phyloP scores from a whole-genome alignment of 2,888 invertebrate species.

The Amphipoea lucens region DNA sequence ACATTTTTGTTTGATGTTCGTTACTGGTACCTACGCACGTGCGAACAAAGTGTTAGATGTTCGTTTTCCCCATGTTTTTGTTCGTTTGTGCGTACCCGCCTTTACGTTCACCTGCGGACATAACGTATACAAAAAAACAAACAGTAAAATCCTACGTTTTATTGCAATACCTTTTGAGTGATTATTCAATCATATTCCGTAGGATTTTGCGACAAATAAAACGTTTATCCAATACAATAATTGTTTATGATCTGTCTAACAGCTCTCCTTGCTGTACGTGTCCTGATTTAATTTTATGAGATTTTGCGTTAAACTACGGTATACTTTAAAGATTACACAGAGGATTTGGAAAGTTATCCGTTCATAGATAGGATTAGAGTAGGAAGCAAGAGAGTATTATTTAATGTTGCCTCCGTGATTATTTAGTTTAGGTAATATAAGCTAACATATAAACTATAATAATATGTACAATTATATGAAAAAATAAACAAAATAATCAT shows the following conservation, averaged over 20 bases:
- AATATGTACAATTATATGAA: too few relatives aligned
- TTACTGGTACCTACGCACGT: too few relatives aligned
- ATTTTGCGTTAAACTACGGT: slow-evolving; percentile 43
- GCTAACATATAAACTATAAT: too few relatives aligned
- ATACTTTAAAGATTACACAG: slow-evolving; percentile 53
- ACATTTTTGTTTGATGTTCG: too few relatives aligned
- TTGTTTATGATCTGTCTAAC: slow-evolving; percentile 44
- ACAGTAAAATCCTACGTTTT: neutral
- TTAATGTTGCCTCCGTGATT: slow-evolving; percentile 14
- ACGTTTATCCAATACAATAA: slow-evolving; percentile 19
- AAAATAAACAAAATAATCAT: too few relatives aligned
- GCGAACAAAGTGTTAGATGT: too few relatives aligned
- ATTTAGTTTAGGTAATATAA: neutral
- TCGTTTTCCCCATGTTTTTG: too few relatives aligned
- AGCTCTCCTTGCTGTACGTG: slow-evolving; percentile 48
- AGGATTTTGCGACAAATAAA: slow-evolving; percentile 12
- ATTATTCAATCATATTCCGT: neutral
- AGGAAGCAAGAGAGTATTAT: slow-evolving; percentile 15
- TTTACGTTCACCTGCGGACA: neutral
- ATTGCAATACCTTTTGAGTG: neutral
- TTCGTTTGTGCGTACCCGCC: too few relatives aligned
- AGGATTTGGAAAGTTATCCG: slow-evolving; percentile 52
- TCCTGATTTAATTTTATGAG: slow-evolving; percentile 60
- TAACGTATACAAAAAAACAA: neutral
- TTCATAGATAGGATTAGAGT: slow-evolving; percentile 47